phyloP scores from a whole-genome alignment of 1,140 invertebrate species.

The Eubasilissa regina region DNA sequence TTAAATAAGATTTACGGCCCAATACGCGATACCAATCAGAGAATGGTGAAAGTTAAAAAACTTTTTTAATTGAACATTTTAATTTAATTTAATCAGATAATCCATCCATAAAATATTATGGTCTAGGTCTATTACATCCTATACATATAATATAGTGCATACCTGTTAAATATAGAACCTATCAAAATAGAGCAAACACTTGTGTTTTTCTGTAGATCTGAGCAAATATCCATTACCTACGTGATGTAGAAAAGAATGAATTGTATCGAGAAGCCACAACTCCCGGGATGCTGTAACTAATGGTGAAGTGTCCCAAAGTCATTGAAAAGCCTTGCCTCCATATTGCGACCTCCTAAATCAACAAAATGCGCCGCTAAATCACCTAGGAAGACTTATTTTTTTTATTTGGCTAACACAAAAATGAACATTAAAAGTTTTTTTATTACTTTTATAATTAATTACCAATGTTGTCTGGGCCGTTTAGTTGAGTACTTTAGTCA shows the following conservation, averaged over 20 bases:
- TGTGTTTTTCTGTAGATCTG: conserved; percentile 52
- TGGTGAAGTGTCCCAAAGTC: conserved; percentile 39
- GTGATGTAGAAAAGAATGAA: conserved; percentile 50
- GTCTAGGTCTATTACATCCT: too few species aligned
- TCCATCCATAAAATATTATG: too few species aligned
- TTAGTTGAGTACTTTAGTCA: too few species aligned
- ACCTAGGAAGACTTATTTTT: conserved; percentile 4
- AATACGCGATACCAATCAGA: too few species aligned
- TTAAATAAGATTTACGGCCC: too few species aligned
- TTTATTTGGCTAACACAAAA: neutral
- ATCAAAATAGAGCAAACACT: conserved; percentile 29
- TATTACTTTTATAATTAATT: too few species aligned
- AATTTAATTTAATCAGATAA: too few species aligned
- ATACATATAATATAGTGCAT: too few species aligned
- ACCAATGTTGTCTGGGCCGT: too few species aligned
- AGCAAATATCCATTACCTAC: conserved; percentile 59
- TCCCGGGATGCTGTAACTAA: conserved; percentile 16
- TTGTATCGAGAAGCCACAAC: conserved; percentile 1
- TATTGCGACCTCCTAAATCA: conserved; percentile 27
- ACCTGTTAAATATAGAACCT: neutral
- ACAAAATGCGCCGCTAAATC: conserved; percentile 18
- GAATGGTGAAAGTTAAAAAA: too few species aligned
- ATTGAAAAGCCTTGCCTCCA: conserved; percentile 11
- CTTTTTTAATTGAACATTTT: too few species aligned
- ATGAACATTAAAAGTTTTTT: too few species aligned